Base-by-base conservation (phyloP, 37 sponge, comb jelly and placozoan species). In the Halichondria panicea region DNA sequence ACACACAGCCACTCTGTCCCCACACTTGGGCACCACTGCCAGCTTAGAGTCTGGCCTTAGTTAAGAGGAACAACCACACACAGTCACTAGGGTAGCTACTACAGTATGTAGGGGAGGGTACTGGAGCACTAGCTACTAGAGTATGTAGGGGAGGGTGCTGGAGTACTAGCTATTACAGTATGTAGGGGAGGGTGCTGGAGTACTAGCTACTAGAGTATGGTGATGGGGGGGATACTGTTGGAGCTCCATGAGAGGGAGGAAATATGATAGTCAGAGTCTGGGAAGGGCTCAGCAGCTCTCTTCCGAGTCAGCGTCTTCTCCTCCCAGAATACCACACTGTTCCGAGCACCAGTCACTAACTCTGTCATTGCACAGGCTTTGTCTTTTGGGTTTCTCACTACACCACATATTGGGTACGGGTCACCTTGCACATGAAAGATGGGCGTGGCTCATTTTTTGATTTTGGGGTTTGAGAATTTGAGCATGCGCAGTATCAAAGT, bases 291-390 rank as follows among this genome's bases (percentile, higher is more conserved):
- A 30, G 68, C 68, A 57, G 39, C 65, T 38, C 68, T 82, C 58
- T 57, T 82, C 43, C 21, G 31, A n/a, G 48, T 3, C 15, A 73
- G 66, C 22, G 76, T 64, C 66, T 74, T 82, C 36, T 38, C 19
- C 42, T 82, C 83, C 83, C 83, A 82, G 55, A 82, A 82, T 1
- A 45, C 66, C 35, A 74, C 75, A 24, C 75, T 64, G 54, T 82
- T 54, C 43, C 45, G 57, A 18, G 83, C 53, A 11, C 83, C 74
- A 22, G 83, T 55, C 33, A 39, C 83, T 43, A 74, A 74, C 67
- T 82, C 81, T 11, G 53, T 31, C 80, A 80, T 80, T 24, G 13
- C n/a, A n/a, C n/a, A n/a, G n/a, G n/a, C n/a, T n/a, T n/a, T n/a
- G n/a, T n/a, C n/a, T n/a, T n/a, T n/a, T n/a, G n/a, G n/a, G n/a